Conservation (phyloP, 2,888 invertebrate genomes). For the Carterocephalus palaemon region DNA sequence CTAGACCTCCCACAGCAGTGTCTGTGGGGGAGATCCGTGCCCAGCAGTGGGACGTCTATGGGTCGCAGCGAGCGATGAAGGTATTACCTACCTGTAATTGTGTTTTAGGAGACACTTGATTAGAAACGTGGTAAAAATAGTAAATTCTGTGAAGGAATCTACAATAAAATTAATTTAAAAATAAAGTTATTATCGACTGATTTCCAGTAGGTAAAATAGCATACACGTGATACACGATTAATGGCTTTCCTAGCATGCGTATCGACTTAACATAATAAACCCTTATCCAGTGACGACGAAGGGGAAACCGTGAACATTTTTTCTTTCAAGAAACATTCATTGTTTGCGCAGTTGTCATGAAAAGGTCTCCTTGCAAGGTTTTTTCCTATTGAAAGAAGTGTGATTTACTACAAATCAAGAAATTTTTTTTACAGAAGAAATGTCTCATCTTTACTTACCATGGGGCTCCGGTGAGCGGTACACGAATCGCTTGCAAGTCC, state of each 20-base stretch:
- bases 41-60: too few relatives aligned
- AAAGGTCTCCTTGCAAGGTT: slow-evolving; percentile 43
- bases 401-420: too few relatives aligned
- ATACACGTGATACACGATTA: slow-evolving; percentile 32
- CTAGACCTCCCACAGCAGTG: too few relatives aligned
- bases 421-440: slow-evolving; percentile 83
- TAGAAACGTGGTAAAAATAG: too few relatives aligned
- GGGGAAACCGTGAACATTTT: slow-evolving; percentile 57
- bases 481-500: slow-evolving; percentile 61
- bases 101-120: too few relatives aligned
- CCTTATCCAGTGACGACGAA: slow-evolving; percentile 51
- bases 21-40: too few relatives aligned
- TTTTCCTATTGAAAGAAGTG: neutral
- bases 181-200: slow-evolving; percentile 19
- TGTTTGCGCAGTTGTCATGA: slow-evolving; percentile 55
- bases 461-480: slow-evolving; percentile 82
- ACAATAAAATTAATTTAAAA: neutral
- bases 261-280: slow-evolving; percentile 70
- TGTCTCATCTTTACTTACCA: slow-evolving; percentile 86
- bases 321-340: slow-evolving; percentile 50
- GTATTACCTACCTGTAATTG: too few relatives aligned
- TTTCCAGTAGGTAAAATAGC: slow-evolving; percentile 32
- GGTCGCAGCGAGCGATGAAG: too few relatives aligned
- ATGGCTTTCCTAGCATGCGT: slow-evolving; percentile 44
- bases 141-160: too few relatives aligned